These are phyloP conservation scores for Pantala flavescens DNA, from an alignment of 1,140 invertebrate species.

Conservation along the genomic window DNA sequence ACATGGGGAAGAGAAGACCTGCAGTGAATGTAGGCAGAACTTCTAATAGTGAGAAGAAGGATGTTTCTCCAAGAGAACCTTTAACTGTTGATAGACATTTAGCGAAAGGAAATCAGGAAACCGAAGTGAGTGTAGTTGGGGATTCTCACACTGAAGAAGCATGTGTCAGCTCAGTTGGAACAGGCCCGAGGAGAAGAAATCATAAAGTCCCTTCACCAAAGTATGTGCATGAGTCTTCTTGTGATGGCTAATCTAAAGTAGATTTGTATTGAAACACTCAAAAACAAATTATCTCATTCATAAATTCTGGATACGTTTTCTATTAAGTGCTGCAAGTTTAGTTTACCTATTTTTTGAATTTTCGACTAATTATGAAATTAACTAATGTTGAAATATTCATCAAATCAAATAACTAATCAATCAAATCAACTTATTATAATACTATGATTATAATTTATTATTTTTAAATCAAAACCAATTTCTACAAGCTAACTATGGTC, in stretches of 20 bases:
- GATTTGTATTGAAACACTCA: no score
- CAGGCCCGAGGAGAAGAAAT: neutral
- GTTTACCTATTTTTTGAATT: no score
- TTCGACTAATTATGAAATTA: no score
- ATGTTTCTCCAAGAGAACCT: neutral
- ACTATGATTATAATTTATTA: no score
- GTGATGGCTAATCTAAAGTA: neutral
- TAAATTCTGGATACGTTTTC: no score
- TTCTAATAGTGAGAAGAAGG: neutral
- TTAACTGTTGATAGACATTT: neutral
- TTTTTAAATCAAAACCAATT: no score
- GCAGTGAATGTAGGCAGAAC: neutral
- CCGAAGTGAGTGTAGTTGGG: neutral
- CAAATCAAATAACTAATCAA: no score
- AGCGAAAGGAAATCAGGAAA: neutral
- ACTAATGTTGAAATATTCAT: no score
- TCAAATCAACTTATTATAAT: no score
- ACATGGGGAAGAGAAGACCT: neutral
- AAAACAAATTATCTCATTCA: no score
- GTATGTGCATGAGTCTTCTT: neutral
- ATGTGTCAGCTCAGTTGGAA: neutral
- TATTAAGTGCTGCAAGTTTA: no score
- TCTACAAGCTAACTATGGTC: no score
- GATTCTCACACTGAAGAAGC: neutral
- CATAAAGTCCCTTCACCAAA: conserved; percentile 9